These are phyloP conservation scores for Smithornis capensis DNA, from an alignment of 2,113 vertebrate species.

Conservation along the genomic window DNA sequence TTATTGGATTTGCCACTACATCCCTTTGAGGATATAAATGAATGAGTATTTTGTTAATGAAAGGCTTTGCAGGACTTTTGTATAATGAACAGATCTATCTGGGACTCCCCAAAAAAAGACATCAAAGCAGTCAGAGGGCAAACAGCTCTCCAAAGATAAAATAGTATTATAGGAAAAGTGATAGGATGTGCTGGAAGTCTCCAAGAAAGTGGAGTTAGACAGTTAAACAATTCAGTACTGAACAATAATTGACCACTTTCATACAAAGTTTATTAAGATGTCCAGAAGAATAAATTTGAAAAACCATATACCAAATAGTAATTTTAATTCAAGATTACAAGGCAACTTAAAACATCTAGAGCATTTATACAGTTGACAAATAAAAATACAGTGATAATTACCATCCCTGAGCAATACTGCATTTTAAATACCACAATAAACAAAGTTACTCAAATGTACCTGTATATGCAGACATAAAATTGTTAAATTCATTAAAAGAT, in stretches of 20 bases:
- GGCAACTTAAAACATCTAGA: neutral
- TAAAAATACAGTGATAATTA: conserved; percentile 8
- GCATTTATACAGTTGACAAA: neutral
- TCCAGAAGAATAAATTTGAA: conserved; percentile 3
- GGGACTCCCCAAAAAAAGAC: neutral
- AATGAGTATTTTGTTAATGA: neutral
- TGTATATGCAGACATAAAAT: neutral
- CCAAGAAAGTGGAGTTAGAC: neutral
- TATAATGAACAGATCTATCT: neutral
- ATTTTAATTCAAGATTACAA: conserved; percentile 3
- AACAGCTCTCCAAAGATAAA: neutral
- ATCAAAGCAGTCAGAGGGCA: neutral
- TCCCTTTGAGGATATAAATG: neutral
- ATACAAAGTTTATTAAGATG: conserved; percentile 49
- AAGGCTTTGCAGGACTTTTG: neutral
- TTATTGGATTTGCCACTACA: neutral
- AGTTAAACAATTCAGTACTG: neutral
- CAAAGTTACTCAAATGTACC: neutral
- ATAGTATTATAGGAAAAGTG: neutral
- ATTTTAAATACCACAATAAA: neutral
- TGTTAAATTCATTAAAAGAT: neutral
- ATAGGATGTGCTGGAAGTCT: neutral
- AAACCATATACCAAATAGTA: neutral
- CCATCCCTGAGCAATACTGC: conserved; percentile 45
- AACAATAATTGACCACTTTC: neutral